A percentile compares a stretch with the other conserved stretches of the same genome.
These are phyloP conservation scores for Pectinophora gossypiella DNA, from an alignment of 1,140 invertebrate genomes.

Conservation along the genomic window DNA sequence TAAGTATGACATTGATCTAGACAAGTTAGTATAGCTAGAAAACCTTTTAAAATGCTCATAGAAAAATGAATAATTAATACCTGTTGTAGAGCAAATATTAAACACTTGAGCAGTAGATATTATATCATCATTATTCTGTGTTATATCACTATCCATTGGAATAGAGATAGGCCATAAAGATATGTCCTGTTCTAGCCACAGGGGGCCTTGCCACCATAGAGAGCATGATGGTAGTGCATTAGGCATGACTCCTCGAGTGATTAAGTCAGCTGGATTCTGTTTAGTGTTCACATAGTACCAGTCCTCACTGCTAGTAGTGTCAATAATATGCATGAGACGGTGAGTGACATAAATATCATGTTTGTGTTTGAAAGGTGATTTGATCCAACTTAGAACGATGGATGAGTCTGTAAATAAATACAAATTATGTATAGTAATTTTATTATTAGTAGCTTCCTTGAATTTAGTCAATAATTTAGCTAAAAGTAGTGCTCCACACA, in stretches of 20 bases:
- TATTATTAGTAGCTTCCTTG: background rate
- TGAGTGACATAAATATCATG: conserved; percentile 9
- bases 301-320: background rate
- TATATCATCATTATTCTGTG: too few species aligned
- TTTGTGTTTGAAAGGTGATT: conserved; percentile 7
- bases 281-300: conserved; percentile 14
- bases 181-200: too few species aligned
- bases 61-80: too few species aligned
- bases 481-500: conserved; percentile 11
- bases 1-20: too few species aligned
- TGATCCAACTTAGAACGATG: conserved; percentile 10
- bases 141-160: too few species aligned
- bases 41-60: too few species aligned
- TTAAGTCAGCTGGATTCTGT: conserved; percentile 10
- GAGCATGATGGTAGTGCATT: background rate
- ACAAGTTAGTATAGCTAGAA: too few species aligned
- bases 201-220: conserved; percentile 6
- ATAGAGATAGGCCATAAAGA: too few species aligned
- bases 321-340: conserved; percentile 10
- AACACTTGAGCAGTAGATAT: too few species aligned
- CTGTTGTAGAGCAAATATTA: too few species aligned
- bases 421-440: conserved; percentile 7
- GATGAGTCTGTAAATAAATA: conserved; percentile 10
- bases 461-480: background rate
- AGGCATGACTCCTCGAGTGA: conserved; percentile 8